phyloP scores from a whole-genome alignment of 2,888 invertebrate species.

The Tigriopus californicus region DNA sequence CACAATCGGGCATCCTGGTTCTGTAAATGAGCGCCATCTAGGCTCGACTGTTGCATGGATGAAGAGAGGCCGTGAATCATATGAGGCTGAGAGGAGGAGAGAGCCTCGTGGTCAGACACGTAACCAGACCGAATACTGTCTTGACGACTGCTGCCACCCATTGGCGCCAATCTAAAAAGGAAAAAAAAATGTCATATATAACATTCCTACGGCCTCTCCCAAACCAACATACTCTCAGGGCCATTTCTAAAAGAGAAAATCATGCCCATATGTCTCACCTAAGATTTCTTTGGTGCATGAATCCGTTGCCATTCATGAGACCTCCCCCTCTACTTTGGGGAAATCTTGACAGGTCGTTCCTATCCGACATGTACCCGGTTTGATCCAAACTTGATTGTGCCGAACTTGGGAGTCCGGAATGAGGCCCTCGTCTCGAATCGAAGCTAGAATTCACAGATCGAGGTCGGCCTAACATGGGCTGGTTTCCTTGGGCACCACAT shows the following conservation, averaged over 20 bases:
- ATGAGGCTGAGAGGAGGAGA: neutral
- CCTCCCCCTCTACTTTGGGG: too few species aligned
- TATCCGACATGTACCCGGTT: slow-evolving; percentile 74
- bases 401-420: neutral
- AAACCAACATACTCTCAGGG: too few species aligned
- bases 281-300: too few species aligned
- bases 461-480: neutral
- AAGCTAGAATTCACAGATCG: slow-evolving; percentile 10
- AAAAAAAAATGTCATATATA: too few species aligned
- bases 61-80: neutral
- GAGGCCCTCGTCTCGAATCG: neutral
- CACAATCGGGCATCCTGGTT: slow-evolving; percentile 83
- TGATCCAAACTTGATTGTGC: slow-evolving; percentile 32
- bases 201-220: too few species aligned
- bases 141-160: slow-evolving; percentile 39
- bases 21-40: slow-evolving; percentile 52
- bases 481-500: neutral
- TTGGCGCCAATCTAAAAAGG: neutral
- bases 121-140: slow-evolving; percentile 75
- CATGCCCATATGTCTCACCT: too few species aligned
- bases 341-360: slow-evolving; percentile 46
- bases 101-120: slow-evolving; percentile 46
- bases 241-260: too few species aligned
- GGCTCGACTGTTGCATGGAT: slow-evolving; percentile 4
- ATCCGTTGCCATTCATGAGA: too few species aligned